Evolutionary conservation across 2,113 vertebrate genomes (phyloP).

Genomic region (Pedionomus torquatus): DNA sequence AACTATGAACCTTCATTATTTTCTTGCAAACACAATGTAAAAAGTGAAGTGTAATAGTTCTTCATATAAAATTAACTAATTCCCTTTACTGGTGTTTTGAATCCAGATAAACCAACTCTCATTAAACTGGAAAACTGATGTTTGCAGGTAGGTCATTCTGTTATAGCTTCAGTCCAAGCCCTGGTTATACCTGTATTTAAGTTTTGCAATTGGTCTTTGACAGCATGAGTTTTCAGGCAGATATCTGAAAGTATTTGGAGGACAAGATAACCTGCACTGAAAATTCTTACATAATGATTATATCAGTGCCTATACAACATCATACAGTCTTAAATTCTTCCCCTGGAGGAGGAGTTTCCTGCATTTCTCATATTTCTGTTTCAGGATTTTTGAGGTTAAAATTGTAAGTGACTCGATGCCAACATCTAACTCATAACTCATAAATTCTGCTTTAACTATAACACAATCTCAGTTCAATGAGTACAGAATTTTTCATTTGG

Average conservation of each 20-base stretch:
- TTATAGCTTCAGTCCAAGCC: background rate
- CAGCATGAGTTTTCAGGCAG: background rate
- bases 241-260: background rate
- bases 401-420: background rate
- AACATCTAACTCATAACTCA: background rate
- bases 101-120: background rate
- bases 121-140: background rate
- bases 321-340: background rate
- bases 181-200: background rate
- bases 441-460: background rate
- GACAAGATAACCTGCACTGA: background rate
- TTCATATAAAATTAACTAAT: background rate
- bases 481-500: background rate
- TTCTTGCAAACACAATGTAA: background rate
- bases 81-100: background rate
- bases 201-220: background rate
- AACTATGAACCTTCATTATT: background rate
- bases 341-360: background rate
- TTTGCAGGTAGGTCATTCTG: background rate
- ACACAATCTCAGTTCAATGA: background rate
- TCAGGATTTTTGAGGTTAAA: background rate
- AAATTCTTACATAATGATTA: background rate
- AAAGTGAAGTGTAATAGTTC: background rate
- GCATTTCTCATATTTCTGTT: background rate
- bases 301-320: background rate